Percentiles rank a stretch among this genome's conserved stretches.
Conservation (phyloP, 1,140 invertebrate species). For the Drosophila lacertosa region DNA sequence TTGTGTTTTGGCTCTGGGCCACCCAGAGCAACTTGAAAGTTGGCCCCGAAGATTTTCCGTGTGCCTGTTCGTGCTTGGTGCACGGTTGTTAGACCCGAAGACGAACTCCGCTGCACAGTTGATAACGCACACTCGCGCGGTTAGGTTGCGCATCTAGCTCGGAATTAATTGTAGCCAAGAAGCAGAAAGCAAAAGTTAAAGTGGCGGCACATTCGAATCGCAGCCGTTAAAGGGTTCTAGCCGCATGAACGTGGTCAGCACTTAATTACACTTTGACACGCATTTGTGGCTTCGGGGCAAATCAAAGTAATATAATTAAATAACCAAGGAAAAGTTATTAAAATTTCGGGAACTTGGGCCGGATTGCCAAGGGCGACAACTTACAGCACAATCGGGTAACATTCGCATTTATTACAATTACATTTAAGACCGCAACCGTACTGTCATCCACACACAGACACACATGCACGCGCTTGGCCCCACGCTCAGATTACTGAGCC, state of each 20-base stretch:
- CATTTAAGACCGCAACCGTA: slow-evolving; percentile 40
- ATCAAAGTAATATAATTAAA: slow-evolving; percentile 27
- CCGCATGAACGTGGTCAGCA: not conserved
- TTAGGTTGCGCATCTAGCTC: slow-evolving; percentile 38
- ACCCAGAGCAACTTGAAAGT: slow-evolving; percentile 42
- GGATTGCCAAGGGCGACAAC: not conserved
- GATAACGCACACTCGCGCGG: slow-evolving; percentile 67
- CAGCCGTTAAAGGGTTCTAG: not conserved
- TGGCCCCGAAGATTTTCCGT: slow-evolving; percentile 10
- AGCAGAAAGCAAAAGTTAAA: not conserved
- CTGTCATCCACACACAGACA: not conserved
- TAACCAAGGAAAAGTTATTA: slow-evolving; percentile 27
- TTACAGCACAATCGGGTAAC: slow-evolving; percentile 58
- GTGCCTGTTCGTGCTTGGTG: slow-evolving; percentile 21
- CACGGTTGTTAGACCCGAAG: slow-evolving; percentile 54
- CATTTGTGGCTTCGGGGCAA: not conserved
- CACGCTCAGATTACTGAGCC: not conserved
- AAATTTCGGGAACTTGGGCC: not conserved
- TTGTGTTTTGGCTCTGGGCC: slow-evolving; percentile 68
- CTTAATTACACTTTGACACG: slow-evolving; percentile 42
- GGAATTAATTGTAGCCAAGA: slow-evolving; percentile 11
- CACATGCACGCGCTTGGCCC: not conserved
- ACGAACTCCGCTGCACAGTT: slow-evolving; percentile 52
- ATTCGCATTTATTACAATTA: slow-evolving; percentile 66
- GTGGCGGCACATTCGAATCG: slow-evolving; percentile 15